Percentiles rank a stretch among this genome's conserved stretches.
Evolutionary conservation across 2,888 invertebrate species (phyloP).

Genomic region (Myopa testacea): DNA sequence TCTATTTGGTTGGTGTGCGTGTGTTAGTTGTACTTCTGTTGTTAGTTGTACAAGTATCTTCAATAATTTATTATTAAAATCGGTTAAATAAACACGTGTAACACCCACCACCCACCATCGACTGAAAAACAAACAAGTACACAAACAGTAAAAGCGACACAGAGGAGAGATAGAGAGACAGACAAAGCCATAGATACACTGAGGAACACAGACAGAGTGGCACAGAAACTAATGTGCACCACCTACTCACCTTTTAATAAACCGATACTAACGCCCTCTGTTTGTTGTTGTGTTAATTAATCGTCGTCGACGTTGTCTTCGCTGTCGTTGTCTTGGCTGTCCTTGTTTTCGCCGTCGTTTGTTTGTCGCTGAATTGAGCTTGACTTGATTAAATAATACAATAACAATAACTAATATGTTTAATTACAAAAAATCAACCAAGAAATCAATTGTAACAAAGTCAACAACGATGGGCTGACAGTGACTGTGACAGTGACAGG

Average conservation of each 20-base stretch:
- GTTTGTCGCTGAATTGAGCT: too few species aligned
- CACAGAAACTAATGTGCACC: neutral
- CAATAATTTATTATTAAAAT: conserved; percentile 17
- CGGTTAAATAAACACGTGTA: neutral
- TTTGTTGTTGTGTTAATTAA: neutral
- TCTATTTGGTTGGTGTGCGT: too few species aligned
- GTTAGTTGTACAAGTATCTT: neutral
- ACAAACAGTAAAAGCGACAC: too few species aligned
- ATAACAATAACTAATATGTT: too few species aligned
- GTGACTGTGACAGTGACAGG: neutral
- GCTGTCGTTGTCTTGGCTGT: too few species aligned
- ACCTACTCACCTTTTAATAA: neutral
- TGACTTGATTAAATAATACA: too few species aligned
- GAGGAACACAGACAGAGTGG: neutral
- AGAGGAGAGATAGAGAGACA: too few species aligned
- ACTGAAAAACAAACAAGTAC: neutral
- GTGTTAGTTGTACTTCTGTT: too few species aligned
- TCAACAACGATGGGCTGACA: neutral
- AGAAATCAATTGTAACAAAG: conserved; percentile 12
- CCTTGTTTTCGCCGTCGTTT: too few species aligned
- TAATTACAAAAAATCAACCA: conserved; percentile 1
- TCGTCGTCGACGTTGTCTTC: neutral
- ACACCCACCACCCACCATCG: neutral
- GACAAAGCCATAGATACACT: too few species aligned
- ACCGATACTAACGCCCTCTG: conserved; percentile 25